Evolutionary conservation across 2,888 invertebrate genomes (phyloP).

Genomic region (Leptopilina drosophilae): DNA sequence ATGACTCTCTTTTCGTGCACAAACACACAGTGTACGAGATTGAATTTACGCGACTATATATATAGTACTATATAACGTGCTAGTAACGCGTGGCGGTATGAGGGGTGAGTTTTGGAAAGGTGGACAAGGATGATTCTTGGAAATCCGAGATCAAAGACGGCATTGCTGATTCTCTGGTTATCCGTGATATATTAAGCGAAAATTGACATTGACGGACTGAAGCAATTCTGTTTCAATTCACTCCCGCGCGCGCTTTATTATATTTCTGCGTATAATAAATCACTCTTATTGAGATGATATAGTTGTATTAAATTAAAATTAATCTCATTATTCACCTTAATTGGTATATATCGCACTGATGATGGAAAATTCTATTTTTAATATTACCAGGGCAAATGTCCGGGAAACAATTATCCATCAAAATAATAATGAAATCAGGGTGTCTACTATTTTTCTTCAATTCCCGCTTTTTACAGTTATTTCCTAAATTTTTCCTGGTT

Average conservation of each 20-base stretch:
- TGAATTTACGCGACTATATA: constrained; percentile 14
- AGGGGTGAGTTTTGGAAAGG: constrained; percentile 34
- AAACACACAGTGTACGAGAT: constrained; percentile 15
- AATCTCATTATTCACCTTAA: no score
- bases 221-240: constrained; percentile 26
- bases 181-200: constrained; percentile 53
- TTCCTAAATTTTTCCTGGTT: no score
- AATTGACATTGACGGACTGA: constrained; percentile 50
- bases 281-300: not conserved
- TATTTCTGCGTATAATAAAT: not conserved
- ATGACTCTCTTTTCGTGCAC: constrained; percentile 29
- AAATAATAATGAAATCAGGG: no score
- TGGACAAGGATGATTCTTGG: constrained; percentile 50
- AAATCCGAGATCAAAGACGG: constrained; percentile 54
- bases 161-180: constrained; percentile 52
- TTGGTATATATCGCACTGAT: no score
- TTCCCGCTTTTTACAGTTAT: no score
- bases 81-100: constrained; percentile 5
- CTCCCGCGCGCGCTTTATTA: not conserved
- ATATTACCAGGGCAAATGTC: no score
- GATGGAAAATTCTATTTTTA: no score
- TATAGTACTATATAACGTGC: no score
- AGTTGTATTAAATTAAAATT: no score
- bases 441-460: no score
- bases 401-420: no score